Evolutionary conservation across 2,888 invertebrate species (phyloP), one percentile per base, ranked within the genome.

Genomic region (Podabrus alpinus): DNA sequence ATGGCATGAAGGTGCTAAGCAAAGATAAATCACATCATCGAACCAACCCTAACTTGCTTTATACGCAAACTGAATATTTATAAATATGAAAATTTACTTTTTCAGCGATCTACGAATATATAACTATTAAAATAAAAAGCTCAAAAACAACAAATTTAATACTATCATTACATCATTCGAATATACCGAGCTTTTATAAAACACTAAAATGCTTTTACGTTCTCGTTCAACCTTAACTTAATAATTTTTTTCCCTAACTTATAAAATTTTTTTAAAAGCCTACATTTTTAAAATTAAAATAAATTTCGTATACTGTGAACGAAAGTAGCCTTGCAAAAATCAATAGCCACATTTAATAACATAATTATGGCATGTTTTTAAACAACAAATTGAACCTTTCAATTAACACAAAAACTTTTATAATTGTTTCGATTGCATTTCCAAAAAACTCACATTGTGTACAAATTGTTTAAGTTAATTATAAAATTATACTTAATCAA

Each of bases 51-150:
- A 15, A 59, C 59, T 45, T 45, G 45, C 45, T n/a, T 45, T 45
- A 59, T 60, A 72, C 72, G 70, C 72, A 72, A 74, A 77, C 72
- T 77, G 77, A 77, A 77, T 77, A 77, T 74, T 77, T 77, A 74
- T 77, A 77, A 69, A 72, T 74, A 69, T 69, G 72, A 74, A 74
- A 77, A 77, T 74, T 69, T 71, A 71, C 17, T 73, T 77, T 75
- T 75, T 62, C 72, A 67, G 15, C 62, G 62, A 64, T 29, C 24
- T 68, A 59, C 61, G 16, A 60, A 68, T 64, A 72, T 72, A 71
- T 45, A 19, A 17, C 62, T 19, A 19, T 64, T 19, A 21, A 64
- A 64, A 16, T 61, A 16, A 61, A 64, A 64, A 19, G 13, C 13
- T 64, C 17, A 64, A 19, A 16, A 19, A 64, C 19, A 64, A 64